Evolutionary conservation across 92 coral and sea anemone genomes (phyloP).

Genomic region (Umimayanthus chanpuru): DNA sequence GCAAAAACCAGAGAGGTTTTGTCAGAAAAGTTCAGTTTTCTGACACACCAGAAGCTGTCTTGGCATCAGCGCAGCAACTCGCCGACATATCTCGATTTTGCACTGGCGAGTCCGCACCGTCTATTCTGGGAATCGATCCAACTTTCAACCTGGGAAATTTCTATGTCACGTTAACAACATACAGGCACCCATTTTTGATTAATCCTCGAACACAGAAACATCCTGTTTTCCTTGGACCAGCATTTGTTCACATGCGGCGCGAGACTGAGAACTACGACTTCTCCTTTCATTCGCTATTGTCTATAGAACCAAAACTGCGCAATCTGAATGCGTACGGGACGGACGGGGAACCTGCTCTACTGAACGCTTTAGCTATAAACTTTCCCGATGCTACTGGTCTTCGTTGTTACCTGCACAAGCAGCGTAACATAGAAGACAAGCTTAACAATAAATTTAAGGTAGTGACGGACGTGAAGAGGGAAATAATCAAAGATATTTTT

Average conservation of each 20-base stretch:
- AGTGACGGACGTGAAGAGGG: background rate
- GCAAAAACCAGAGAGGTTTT: slow-evolving; percentile 54
- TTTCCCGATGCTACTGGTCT: slow-evolving; percentile 43
- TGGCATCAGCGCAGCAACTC: slow-evolving; percentile 39
- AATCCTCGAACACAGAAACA: slow-evolving; percentile 46
- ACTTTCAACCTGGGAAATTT: slow-evolving; percentile 48
- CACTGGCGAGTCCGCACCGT: no score
- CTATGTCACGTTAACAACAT: slow-evolving; percentile 48
- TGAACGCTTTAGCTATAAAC: slow-evolving; percentile 34
- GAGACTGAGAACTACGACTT: slow-evolving; percentile 50
- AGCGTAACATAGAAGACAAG: slow-evolving; percentile 47
- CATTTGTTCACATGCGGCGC: slow-evolving; percentile 48
- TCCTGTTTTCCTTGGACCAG: slow-evolving; percentile 51
- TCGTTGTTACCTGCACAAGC: slow-evolving; percentile 51
- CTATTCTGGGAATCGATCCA: slow-evolving; percentile 46
- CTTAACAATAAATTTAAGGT: slow-evolving; percentile 45
- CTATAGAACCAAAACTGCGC: slow-evolving; percentile 12
- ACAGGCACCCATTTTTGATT: slow-evolving; percentile 45
- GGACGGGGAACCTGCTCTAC: slow-evolving; percentile 50
- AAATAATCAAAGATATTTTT: slow-evolving; percentile 18
- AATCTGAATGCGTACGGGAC: slow-evolving; percentile 39
- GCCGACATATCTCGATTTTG: slow-evolving; percentile 44
- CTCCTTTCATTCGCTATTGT: slow-evolving; percentile 42
- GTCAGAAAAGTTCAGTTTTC: slow-evolving; percentile 43
- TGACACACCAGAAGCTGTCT: slow-evolving; percentile 42